These are phyloP conservation scores for Lacanobia wlatinum DNA, from an alignment of 2,888 invertebrate species.

Conservation along the genomic window DNA sequence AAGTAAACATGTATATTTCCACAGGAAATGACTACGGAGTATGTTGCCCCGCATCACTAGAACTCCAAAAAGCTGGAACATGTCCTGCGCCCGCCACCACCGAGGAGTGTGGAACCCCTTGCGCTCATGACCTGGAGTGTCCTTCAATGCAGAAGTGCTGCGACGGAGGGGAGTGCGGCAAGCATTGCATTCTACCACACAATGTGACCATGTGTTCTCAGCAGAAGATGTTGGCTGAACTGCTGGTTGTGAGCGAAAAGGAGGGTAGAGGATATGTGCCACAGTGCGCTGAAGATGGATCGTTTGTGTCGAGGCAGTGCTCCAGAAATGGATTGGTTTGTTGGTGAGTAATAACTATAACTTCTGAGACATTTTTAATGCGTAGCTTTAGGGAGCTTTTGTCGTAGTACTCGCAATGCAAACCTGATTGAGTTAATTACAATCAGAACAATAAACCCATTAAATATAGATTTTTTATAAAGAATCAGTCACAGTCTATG, in stretches of 20 bases:
- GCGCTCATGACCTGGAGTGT: conserved; percentile 95
- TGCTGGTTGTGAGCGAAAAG: conserved; percentile 94
- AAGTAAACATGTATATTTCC: background rate
- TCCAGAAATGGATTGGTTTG: conserved; percentile 96
- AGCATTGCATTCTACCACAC: conserved; percentile 93
- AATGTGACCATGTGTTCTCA: conserved; percentile 95
- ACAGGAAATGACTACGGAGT: conserved; percentile 96
- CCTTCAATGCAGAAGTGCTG: conserved; percentile 96
- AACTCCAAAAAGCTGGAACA: conserved; percentile 94
- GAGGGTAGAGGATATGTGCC: conserved; percentile 96
- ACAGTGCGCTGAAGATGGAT: conserved; percentile 94
- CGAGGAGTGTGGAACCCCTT: conserved; percentile 92
- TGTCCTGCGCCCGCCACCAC: conserved; percentile 91
- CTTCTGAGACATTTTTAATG: too few relatives aligned
- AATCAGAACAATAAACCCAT: too few relatives aligned
- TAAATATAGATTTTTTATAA: too few relatives aligned
- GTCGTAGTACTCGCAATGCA: too few relatives aligned
- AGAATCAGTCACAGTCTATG: too few relatives aligned
- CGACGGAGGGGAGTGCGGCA: conserved; percentile 93
- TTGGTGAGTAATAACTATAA: conserved; percentile 91
- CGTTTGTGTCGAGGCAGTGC: conserved; percentile 94
- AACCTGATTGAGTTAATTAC: too few relatives aligned
- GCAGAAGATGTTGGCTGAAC: conserved; percentile 94
- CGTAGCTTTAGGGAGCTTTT: too few relatives aligned
- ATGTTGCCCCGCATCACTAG: conserved; percentile 95